Conservation (phyloP, 2,888 invertebrate genomes). For the Pasiphila rectangulata region DNA sequence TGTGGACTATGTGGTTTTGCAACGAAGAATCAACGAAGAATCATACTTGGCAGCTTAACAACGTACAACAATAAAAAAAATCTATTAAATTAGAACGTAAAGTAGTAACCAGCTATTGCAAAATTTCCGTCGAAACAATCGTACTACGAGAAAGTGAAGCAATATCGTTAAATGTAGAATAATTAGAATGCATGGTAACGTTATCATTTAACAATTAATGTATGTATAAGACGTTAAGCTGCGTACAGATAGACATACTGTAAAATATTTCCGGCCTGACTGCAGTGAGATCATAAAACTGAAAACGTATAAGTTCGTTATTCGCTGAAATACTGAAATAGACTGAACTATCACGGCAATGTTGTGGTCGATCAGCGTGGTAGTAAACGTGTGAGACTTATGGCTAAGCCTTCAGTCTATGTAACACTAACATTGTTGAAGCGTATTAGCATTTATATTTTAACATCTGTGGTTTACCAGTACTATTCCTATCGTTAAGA, state of each 20-base stretch:
- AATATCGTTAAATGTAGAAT: constrained; percentile 5
- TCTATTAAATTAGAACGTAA: not conserved
- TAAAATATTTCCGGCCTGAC: constrained; percentile 2
- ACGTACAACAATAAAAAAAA: not conserved
- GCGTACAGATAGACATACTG: not conserved
- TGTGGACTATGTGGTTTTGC: too few species aligned
- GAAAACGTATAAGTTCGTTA: constrained; percentile 1
- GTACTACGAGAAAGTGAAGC: not conserved
- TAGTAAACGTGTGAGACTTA: not conserved
- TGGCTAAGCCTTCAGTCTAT: not conserved
- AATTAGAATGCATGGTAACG: constrained; percentile 10
- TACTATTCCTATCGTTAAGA: too few species aligned
- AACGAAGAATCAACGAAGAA: too few species aligned
- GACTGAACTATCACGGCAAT: constrained; percentile 19
- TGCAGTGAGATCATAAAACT: constrained; percentile 1
- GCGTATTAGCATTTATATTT: too few species aligned
- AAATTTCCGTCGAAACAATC: constrained; percentile 1
- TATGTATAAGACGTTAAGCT: constrained; percentile 1
- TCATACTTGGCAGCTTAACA: too few species aligned
- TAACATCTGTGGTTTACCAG: too few species aligned
- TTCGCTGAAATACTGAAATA: constrained; percentile 15
- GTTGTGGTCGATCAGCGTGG: not conserved
- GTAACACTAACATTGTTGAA: too few species aligned
- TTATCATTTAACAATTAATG: not conserved
- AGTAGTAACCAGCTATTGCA: not conserved